A percentile compares a stretch with the other conserved stretches of the same genome.
phyloP scores from a whole-genome alignment of 2,888 invertebrate species.

The Oeneis ivallda region DNA sequence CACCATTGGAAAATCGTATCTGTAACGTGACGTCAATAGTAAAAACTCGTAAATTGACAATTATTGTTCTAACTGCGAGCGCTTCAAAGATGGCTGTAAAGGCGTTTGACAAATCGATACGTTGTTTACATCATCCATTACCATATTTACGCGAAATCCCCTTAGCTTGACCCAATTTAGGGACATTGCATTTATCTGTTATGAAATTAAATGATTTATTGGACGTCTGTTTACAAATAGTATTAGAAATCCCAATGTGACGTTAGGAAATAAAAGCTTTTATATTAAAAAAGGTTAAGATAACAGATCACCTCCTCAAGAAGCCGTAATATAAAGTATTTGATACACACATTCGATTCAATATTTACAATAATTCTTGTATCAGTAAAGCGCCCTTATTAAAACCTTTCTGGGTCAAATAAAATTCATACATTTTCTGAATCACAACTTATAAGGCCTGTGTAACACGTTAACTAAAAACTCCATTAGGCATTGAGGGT shows the following conservation, averaged over 20 bases:
- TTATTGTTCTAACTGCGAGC: slow-evolving; percentile 37
- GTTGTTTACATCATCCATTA: slow-evolving; percentile 24
- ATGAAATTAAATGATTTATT: neutral
- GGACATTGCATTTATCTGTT: neutral
- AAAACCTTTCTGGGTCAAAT: too few relatives aligned
- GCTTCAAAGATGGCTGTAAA: slow-evolving; percentile 41
- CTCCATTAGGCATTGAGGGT: too few relatives aligned
- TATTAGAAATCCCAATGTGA: too few relatives aligned
- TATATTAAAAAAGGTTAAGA: neutral
- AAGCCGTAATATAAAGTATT: too few relatives aligned
- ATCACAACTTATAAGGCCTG: too few relatives aligned
- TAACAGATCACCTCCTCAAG: too few relatives aligned
- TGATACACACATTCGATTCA: too few relatives aligned
- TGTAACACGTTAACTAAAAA: too few relatives aligned
- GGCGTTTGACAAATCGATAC: slow-evolving; percentile 43
- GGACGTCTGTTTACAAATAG: too few relatives aligned
- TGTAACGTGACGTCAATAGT: neutral
- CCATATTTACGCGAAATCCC: neutral
- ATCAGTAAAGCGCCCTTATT: too few relatives aligned
- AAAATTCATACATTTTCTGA: too few relatives aligned
- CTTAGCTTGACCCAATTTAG: neutral
- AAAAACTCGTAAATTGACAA: neutral
- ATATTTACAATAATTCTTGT: too few relatives aligned
- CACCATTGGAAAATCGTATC: neutral
- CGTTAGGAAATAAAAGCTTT: neutral